Evolutionary conservation across 1,140 invertebrate genomes (phyloP).

Genomic region (Pentalonia nigronervosa): DNA sequence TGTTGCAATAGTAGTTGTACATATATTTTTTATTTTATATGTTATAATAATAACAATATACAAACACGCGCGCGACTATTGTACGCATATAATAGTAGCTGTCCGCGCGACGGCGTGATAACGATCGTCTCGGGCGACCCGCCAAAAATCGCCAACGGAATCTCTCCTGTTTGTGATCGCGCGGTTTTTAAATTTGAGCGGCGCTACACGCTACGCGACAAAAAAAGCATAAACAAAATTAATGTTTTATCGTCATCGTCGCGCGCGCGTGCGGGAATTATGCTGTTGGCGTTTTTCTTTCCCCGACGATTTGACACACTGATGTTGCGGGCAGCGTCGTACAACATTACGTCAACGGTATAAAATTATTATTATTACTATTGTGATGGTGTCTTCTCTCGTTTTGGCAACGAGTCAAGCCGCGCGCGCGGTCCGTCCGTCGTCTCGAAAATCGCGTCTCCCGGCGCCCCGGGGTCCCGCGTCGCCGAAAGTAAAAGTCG

Average conservation of each 20-base stretch:
- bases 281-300: not conserved
- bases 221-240: not conserved
- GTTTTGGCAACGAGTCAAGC: slow-evolving; percentile 20
- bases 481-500: slow-evolving; percentile 32
- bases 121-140: slow-evolving; percentile 28
- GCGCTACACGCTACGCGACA: not conserved
- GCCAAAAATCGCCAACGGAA: slow-evolving; percentile 20
- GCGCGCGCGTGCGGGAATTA: not conserved
- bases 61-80: not conserved
- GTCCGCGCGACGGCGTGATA: not conserved
- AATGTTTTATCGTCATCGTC: not conserved
- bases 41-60: not conserved
- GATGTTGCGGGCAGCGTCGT: not conserved
- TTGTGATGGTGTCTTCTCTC: not conserved
- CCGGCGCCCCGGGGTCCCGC: not conserved
- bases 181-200: not conserved
- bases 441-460: not conserved
- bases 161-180: not conserved
- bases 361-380: not conserved
- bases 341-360: not conserved
- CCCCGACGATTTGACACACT: not conserved
- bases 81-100: not conserved
- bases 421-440: not conserved
- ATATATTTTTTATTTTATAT: no score
- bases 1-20: not conserved